phyloP scores from a whole-genome alignment of 2,888 invertebrate genomes.

The Drosophila rellima region DNA sequence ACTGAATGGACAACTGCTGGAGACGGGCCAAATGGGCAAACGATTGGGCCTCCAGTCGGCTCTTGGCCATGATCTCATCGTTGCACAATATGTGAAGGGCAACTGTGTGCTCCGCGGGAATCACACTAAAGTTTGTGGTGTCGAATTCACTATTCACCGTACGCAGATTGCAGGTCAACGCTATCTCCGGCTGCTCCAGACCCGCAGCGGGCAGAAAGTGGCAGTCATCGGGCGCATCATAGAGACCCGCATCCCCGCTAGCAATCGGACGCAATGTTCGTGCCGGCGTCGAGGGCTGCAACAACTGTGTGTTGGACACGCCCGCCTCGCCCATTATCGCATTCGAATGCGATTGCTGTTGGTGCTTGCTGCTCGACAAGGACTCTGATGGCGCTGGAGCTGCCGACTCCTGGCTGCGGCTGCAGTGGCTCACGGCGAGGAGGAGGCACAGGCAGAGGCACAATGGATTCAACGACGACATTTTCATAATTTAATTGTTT shows the following conservation, averaged over 20 bases:
- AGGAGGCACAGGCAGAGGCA: slow-evolving; percentile 47
- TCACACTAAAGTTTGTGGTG: slow-evolving; percentile 94
- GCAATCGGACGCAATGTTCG: slow-evolving; percentile 61
- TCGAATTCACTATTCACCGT: slow-evolving; percentile 95
- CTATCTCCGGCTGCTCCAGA: slow-evolving; percentile 88
- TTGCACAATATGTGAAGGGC: slow-evolving; percentile 93
- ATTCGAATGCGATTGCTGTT: slow-evolving; percentile 78
- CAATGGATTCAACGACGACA: slow-evolving; percentile 32
- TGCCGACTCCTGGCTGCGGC: slow-evolving; percentile 48
- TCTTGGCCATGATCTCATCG: slow-evolving; percentile 92
- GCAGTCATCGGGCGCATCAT: slow-evolving; percentile 95
- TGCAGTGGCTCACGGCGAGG: slow-evolving; percentile 28
- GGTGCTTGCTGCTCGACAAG: slow-evolving; percentile 59
- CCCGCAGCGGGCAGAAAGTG: slow-evolving; percentile 84
- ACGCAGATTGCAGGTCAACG: slow-evolving; percentile 92
- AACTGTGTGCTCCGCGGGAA: slow-evolving; percentile 93
- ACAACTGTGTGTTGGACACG: slow-evolving; percentile 74
- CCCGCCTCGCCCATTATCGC: slow-evolving; percentile 84
- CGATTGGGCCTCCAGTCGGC: slow-evolving; percentile 91
- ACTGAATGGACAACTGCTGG: slow-evolving; percentile 92
- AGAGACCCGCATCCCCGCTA: slow-evolving; percentile 83
- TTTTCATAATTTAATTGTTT: slow-evolving; percentile 20
- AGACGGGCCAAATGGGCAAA: slow-evolving; percentile 93
- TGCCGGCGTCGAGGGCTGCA: slow-evolving; percentile 66
- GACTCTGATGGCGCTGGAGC: slow-evolving; percentile 56